Conservation (phyloP, 2,113 vertebrate genomes). For the Gambusia affinis region DNA sequence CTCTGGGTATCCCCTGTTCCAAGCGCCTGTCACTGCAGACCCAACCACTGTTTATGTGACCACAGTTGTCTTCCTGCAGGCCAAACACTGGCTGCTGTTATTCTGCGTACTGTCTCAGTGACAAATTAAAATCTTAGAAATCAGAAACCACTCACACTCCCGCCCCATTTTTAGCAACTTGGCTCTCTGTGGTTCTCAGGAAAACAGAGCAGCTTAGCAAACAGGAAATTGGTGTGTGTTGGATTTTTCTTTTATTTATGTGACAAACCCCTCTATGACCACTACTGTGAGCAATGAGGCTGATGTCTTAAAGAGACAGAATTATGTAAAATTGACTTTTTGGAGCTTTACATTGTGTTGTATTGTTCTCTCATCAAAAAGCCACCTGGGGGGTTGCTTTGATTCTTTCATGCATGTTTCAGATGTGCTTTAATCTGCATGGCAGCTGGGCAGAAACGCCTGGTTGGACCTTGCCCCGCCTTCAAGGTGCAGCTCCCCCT, state of each 20-base stretch:
- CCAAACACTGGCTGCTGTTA: not conserved
- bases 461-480: too few species aligned
- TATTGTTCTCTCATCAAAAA: too few species aligned
- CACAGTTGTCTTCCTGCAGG: not conserved
- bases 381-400: too few species aligned
- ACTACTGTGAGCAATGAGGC: not conserved
- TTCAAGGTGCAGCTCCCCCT: too few species aligned
- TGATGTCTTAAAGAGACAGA: not conserved
- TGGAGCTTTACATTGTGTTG: too few species aligned
- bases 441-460: too few species aligned
- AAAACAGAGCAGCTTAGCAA: slow-evolving; percentile 47
- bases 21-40: not conserved
- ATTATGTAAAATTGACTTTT: too few species aligned
- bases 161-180: not conserved
- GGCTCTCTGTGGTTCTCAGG: slow-evolving; percentile 52
- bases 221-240: slow-evolving; percentile 61
- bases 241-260: slow-evolving; percentile 18
- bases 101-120: not conserved
- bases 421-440: too few species aligned
- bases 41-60: not conserved
- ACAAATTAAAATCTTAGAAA: not conserved
- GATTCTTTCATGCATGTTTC: too few species aligned
- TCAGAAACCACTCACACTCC: not conserved
- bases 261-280: slow-evolving; percentile 17
- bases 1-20: too few species aligned